Conservation (phyloP, 2,113 vertebrate genomes). For the Martes martes region DNA sequence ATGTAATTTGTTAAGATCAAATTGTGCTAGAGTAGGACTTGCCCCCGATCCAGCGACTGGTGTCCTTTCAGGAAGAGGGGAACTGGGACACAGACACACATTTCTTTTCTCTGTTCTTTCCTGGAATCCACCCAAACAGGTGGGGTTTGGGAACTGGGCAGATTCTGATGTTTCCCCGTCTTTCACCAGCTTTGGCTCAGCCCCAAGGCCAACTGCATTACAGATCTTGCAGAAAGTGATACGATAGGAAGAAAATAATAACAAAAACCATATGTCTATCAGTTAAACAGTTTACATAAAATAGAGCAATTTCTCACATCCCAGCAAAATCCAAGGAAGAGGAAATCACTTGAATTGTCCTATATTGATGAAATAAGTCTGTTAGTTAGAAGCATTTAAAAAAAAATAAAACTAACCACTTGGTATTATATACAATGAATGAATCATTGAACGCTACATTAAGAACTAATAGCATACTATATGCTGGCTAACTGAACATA, state of each 20-base stretch:
- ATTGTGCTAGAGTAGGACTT: too few relatives aligned
- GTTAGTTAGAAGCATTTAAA: neutral
- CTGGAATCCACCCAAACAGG: neutral
- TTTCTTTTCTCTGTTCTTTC: neutral
- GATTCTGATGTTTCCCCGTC: neutral
- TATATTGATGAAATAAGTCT: neutral
- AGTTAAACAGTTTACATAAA: neutral
- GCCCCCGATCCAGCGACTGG: neutral
- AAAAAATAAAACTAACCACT: too few relatives aligned
- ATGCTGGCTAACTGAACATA: too few relatives aligned
- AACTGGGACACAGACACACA: neutral
- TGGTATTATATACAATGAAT: too few relatives aligned
- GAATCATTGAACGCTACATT: too few relatives aligned
- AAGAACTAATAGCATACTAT: too few relatives aligned
- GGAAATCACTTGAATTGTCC: neutral
- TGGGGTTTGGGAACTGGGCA: neutral
- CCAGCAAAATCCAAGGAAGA: neutral
- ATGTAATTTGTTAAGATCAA: too few relatives aligned
- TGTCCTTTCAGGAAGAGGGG: neutral
- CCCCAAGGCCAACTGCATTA: neutral
- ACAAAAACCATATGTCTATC: neutral
- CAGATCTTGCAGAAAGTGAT: neutral
- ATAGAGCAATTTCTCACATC: neutral
- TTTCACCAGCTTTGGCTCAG: neutral
- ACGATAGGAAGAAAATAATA: neutral